These are phyloP conservation scores for Uromys caudimaculatus DNA, from an alignment of 2,797 vertebrate genomes.

Conservation along the genomic window DNA sequence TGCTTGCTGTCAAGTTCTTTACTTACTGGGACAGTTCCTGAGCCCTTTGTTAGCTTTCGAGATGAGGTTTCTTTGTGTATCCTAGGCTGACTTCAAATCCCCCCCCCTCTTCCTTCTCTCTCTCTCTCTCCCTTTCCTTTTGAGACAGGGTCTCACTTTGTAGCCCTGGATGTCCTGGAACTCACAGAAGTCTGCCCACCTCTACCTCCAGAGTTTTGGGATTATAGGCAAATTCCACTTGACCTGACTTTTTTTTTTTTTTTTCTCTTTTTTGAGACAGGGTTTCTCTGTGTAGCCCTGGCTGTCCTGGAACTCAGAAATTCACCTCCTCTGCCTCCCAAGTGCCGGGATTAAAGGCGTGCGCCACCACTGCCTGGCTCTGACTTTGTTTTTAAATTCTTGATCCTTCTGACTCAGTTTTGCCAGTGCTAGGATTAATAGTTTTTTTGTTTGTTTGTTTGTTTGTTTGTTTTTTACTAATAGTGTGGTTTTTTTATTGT, in stretches of 20 bases:
- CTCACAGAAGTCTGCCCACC: background rate
- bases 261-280: too few relatives aligned
- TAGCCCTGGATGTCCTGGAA: background rate
- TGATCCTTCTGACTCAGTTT: background rate
- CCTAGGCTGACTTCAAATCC: background rate
- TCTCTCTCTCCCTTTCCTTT: background rate
- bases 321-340: background rate
- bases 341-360: background rate
- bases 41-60: background rate
- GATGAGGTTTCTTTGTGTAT: background rate
- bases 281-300: background rate
- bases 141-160: background rate
- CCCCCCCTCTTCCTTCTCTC: too few relatives aligned
- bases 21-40: background rate
- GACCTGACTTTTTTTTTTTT: background rate
- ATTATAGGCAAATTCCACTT: background rate
- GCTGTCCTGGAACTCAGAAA: background rate
- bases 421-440: background rate
- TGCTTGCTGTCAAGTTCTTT: background rate
- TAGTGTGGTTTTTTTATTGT: background rate
- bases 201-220: background rate
- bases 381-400: background rate
- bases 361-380: too few relatives aligned
- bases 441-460: too few relatives aligned
- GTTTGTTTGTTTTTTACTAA: too few relatives aligned